Base-by-base conservation (phyloP, 2,888 invertebrate genomes). In the Agonopterix arenella region DNA sequence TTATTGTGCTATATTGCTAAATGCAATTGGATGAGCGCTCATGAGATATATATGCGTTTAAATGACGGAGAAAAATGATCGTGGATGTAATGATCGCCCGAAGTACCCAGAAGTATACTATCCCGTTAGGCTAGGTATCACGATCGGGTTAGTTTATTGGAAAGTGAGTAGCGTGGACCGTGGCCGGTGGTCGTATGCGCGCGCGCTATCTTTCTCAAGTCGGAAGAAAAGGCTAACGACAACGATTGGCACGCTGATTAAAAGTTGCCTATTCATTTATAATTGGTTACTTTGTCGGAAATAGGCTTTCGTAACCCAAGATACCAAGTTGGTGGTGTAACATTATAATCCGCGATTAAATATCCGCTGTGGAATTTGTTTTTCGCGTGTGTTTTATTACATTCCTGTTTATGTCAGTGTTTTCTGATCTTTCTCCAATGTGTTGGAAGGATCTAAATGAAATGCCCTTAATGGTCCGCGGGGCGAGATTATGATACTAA, bases 61-160 rank as follows among this genome's bases (percentile, higher is more conserved):
- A 40, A 11, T 40, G n/a, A 40, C 40, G 11, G 40, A 40, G 40
- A 40, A 40, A 10, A 40, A 11, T 40, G 11, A 11, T 43, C 28
- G 61, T 59, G 65, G 67, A 65, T 73, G 73, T 76, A 79, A 76
- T 76, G 75, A 73, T 71, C 74, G 68, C 60, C 59, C 70, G 62
- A 70, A 70, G 44, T 68, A 68, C 70, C 68, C 71, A 73, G 75
- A 75, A 75, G 75, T 76, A 72, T 71, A 73, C 61, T 68, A 75
- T 86, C 83, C 86, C 85, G 86, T 85, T 86, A 85, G 77, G 54
- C 70, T 73, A 75, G 82, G 77, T 82, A 82, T 82, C 82, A 77
- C 80, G 80, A 81, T 73, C 72, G 75, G 70, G 77, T 77, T 78
- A 73, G 80, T 78, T 82, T 79, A 84, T 84, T 84, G 85, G 84